A percentile compares a stretch with the other conserved stretches of the same genome.
These are phyloP conservation scores for Drosophila insularis DNA, from an alignment of 1,140 invertebrate genomes.

Conservation along the genomic window DNA sequence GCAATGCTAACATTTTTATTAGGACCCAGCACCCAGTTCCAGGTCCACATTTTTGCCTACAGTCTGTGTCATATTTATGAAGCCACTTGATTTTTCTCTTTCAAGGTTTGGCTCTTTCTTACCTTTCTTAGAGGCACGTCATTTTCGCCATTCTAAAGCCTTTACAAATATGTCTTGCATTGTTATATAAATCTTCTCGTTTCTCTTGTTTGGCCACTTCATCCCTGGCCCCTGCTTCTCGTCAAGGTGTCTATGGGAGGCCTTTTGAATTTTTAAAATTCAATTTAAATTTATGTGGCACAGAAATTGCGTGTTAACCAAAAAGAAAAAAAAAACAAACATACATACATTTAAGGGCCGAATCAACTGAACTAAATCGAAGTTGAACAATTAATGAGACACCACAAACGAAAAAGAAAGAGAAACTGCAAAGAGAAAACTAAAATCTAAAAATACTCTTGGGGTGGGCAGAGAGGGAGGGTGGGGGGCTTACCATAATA, in stretches of 20 bases:
- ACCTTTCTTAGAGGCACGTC: no score
- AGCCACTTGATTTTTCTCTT: background rate
- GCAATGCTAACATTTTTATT: conserved; percentile 52
- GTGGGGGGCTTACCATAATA: background rate
- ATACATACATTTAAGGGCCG: background rate
- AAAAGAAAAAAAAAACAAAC: conserved; percentile 1
- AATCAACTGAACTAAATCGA: background rate
- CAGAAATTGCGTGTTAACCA: conserved; percentile 57
- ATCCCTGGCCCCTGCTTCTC: background rate
- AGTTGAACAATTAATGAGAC: background rate
- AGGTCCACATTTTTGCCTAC: background rate
- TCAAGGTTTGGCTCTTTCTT: no score
- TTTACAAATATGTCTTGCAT: background rate
- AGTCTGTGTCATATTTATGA: conserved; percentile 1
- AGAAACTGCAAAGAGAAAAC: conserved; percentile 34
- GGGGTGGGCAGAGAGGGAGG: no score
- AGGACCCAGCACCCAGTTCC: background rate
- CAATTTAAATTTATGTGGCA: conserved; percentile 69
- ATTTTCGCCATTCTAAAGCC: no score
- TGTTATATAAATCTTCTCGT: background rate
- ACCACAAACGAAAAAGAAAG: background rate
- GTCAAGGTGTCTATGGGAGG: conserved; percentile 33
- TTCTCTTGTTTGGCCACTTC: background rate
- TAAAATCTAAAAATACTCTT: background rate
- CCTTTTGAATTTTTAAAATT: conserved; percentile 77